These are phyloP conservation scores for Crambe crambe DNA, from an alignment of 37 sponge, comb jelly and placozoan genomes.

Conservation along the genomic window DNA sequence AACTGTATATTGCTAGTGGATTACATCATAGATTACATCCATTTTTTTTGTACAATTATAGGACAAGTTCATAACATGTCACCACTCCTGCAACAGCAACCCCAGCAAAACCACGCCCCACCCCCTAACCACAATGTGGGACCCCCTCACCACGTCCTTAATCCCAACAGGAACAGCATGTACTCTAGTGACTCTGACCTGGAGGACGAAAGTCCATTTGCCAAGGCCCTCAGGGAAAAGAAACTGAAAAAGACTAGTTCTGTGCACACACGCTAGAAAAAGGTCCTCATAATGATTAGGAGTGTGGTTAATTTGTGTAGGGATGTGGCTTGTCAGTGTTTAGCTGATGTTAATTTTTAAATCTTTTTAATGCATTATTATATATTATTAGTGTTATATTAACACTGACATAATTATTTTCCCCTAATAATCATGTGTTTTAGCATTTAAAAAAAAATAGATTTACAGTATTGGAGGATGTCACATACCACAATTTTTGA, in stretches of 20 bases:
- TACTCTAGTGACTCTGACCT: constrained; percentile 31
- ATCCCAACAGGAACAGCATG: constrained; percentile 7
- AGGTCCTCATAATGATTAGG: background rate
- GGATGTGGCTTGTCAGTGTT: background rate
- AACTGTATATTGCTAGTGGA: too few species aligned
- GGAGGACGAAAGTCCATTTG: constrained; percentile 49
- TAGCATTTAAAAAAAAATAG: too few species aligned
- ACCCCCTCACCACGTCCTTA: constrained; percentile 23
- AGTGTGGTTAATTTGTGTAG: background rate
- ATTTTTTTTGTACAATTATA: background rate
- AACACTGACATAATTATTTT: too few species aligned
- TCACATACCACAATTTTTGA: too few species aligned
- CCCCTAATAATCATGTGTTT: too few species aligned
- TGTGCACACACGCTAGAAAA: background rate
- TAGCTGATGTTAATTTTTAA: too few species aligned
- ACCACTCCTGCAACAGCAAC: constrained; percentile 6
- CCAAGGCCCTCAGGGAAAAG: constrained; percentile 42
- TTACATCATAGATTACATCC: background rate
- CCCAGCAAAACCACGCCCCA: background rate
- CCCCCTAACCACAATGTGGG: background rate
- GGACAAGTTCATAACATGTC: background rate
- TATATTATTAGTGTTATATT: too few species aligned
- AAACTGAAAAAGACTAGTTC: constrained; percentile 38
- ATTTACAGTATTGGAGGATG: too few species aligned
- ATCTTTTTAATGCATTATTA: too few species aligned